Base-by-base conservation (phyloP, 2,113 vertebrate genomes). In the Podocnemis expansa region DNA sequence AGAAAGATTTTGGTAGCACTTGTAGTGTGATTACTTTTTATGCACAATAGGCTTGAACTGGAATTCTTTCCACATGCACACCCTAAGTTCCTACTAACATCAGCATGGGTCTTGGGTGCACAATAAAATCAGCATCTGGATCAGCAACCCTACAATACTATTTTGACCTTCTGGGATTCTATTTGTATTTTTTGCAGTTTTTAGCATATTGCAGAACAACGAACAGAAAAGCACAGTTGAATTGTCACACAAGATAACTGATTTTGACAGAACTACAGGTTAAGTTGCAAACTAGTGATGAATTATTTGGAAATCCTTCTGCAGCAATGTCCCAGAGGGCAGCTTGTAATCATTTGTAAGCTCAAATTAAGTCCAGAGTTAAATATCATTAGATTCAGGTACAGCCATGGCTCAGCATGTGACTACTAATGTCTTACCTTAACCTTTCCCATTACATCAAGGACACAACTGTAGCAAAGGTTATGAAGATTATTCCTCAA, bases 281-380 rank as follows among this genome's bases (percentile, higher is more conserved):
- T 99, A 98, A 99, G 99, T 99, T 98, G 96, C 99, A 98, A 99
- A 98, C 98, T 99, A 98, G 99, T 98, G 98, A 98, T 98, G 98
- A 98, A 98, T 99, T 98, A 98, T 97, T 98, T 98, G 98, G 98
- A 98, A 99, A 98, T 97, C 95, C 96, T 93, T 87, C 51, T 29
- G 97, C 98, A 98, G 98, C 98, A 93, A 95, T 97, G 98, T 99
- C 99, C 99, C 99, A 97, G 94, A 98, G 98, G 99, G 99, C 97
- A 96, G 97, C 97, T 96, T 98, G 98, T 99, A 99, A 99, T 99
- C 99, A 98, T 98, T 98, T 98, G 98, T 98, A 99, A 98, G 98
- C 98, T 99, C 98, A 98, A 98, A 99, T 98, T 98, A 99, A 98
- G 98, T 98, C 98, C 98, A 97, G 98, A 98, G 98, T 98, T 99